These are phyloP conservation scores for Psammodynastes pulverulentus DNA, from an alignment of 2,113 vertebrate genomes.

Conservation along the genomic window DNA sequence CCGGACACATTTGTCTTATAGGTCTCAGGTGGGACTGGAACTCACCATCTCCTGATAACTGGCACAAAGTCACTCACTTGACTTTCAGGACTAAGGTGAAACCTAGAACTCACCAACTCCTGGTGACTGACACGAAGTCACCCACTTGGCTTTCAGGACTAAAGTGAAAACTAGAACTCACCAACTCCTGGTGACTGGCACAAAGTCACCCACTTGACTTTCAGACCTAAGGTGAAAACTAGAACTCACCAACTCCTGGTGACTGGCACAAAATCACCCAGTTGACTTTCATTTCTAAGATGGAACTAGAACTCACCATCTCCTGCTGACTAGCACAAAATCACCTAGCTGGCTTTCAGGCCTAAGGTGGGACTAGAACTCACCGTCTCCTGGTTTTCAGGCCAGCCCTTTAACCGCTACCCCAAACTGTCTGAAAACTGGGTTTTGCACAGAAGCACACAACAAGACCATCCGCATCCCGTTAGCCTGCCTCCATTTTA, in stretches of 20 bases:
- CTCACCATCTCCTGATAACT: too few species aligned
- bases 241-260: neutral
- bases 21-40: too few species aligned
- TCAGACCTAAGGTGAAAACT: accelerated
- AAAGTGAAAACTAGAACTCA: neutral
- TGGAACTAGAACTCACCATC: neutral
- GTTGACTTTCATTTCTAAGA: accelerated
- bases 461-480: neutral
- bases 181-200: neutral
- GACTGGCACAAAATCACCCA: neutral
- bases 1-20: too few species aligned
- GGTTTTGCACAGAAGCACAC: neutral
- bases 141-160: neutral
- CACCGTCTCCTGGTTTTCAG: neutral
- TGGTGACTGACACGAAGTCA: neutral
- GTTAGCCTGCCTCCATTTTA: neutral
- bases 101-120: neutral
- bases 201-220: neutral
- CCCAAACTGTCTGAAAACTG: neutral
- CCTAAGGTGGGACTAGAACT: neutral
- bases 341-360: too few species aligned
- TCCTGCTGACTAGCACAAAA: neutral
- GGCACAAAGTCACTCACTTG: too few species aligned
- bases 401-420: neutral
- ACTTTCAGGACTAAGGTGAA: too few species aligned